Conservation (phyloP, 1,140 invertebrate species). For the Grapholita molesta region DNA sequence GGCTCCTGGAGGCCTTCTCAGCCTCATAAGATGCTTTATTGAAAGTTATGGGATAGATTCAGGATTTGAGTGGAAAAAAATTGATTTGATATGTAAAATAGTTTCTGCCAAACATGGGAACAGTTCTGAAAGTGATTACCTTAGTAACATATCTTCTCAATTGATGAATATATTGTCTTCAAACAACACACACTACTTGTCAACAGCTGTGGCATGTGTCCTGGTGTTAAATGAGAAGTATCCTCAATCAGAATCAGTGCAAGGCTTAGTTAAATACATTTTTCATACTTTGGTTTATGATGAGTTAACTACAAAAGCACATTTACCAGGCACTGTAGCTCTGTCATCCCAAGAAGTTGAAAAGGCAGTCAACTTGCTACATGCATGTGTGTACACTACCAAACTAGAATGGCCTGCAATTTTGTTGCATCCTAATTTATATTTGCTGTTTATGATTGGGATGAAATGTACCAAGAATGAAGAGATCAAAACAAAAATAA, state of each 20-base stretch:
- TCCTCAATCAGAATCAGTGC: slow-evolving; percentile 55
- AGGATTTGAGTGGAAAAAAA: slow-evolving; percentile 81
- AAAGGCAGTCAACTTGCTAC: slow-evolving; percentile 64
- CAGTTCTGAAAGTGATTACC: slow-evolving; percentile 77
- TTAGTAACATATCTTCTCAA: slow-evolving; percentile 75
- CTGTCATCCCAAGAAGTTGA: slow-evolving; percentile 65
- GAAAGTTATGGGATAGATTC: slow-evolving; percentile 78
- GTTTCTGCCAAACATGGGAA: slow-evolving; percentile 78
- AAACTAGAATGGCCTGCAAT: slow-evolving; percentile 46
- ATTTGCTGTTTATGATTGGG: slow-evolving; percentile 54
- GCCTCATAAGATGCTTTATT: slow-evolving; percentile 81
- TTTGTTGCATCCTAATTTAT: slow-evolving; percentile 50
- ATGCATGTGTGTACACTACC: slow-evolving; percentile 56
- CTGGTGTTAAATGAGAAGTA: slow-evolving; percentile 76
- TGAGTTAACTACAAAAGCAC: slow-evolving; percentile 31
- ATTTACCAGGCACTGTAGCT: slow-evolving; percentile 57
- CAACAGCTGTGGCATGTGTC: slow-evolving; percentile 78
- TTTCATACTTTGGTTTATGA: slow-evolving; percentile 62
- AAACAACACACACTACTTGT: slow-evolving; percentile 66
- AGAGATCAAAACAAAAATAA: slow-evolving; percentile 53
- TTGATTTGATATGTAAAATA: slow-evolving; percentile 82
- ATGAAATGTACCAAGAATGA: slow-evolving; percentile 45
- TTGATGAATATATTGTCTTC: slow-evolving; percentile 68
- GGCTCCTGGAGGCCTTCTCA: slow-evolving; percentile 79
- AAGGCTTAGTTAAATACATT: slow-evolving; percentile 67